These are phyloP conservation scores for Mus spretus DNA, from an alignment of 2,797 vertebrate genomes.

Conservation along the genomic window DNA sequence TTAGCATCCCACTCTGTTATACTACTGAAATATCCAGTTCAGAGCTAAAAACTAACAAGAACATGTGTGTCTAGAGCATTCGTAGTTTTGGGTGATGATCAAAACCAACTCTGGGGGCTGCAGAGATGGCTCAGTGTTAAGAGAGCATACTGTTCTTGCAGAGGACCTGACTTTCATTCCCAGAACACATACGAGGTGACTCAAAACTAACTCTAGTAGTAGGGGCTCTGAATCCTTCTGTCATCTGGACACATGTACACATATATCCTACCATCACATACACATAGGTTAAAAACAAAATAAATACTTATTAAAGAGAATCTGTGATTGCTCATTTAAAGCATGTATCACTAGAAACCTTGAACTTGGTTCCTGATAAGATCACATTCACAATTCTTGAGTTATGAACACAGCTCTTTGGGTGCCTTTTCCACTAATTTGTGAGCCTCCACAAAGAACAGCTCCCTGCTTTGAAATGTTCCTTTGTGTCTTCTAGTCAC, in stretches of 20 bases:
- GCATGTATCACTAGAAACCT: not conserved
- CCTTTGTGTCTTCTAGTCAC: not conserved
- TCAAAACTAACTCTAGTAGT: not conserved
- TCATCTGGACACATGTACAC: not conserved
- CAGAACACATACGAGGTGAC: not conserved
- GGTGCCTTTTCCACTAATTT: not conserved
- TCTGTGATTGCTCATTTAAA: not conserved
- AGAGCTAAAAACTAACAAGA: not conserved
- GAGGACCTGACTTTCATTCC: not conserved
- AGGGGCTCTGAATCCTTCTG: not conserved
- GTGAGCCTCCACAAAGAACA: not conserved
- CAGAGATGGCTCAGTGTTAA: not conserved
- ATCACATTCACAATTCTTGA: not conserved
- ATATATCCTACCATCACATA: not conserved
- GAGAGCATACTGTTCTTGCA: not conserved
- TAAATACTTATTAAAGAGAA: not conserved
- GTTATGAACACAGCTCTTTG: not conserved
- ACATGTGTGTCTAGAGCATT: no score
- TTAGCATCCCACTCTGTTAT: not conserved
- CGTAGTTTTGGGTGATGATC: not conserved
- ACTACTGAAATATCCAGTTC: not conserved
- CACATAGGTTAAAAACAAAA: not conserved
- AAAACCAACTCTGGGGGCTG: not conserved
- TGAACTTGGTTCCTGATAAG: not conserved
- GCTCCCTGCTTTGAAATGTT: not conserved